Evolutionary conservation across 1,140 invertebrate genomes (phyloP), one percentile per base, ranked within the genome.

Genomic region (Brachionus sp.): DNA sequence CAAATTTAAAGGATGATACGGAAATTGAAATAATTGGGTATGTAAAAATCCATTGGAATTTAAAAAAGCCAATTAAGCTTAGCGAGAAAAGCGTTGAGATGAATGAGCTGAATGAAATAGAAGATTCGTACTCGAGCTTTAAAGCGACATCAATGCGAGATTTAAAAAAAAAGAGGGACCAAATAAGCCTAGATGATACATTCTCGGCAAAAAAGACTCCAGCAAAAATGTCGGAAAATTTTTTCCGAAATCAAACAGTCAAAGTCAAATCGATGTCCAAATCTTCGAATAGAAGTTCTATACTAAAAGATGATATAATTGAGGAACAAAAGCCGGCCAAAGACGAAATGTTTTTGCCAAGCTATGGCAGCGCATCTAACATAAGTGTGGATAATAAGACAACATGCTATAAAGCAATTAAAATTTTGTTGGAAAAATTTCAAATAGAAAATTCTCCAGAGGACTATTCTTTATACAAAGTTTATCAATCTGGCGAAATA

Each of bases 331-430:
- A 62, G 13, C 16, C 29, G 7, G 5, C 37, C 16, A 70, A 70
- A n/a, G 77, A 80, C 13, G 50, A 80, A 66, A 57, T 62, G 50
- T 80, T 80, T 25, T 62, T 80, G 19, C 77, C 77, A 62, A 80
- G 50, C 39, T 80, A 80, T 42, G 77, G 77, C 33, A 80, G 77
- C 35, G 33, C 39, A 16, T 80, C 77, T 1, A 80, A 37, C n/a
- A 62, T 80, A 25, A 33, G 77, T 37, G 50, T 80, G 0, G 77
- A 80, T 25, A 80, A 57, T n/a, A 80, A 35, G 10, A 66, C 62
- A 37, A 80, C 77, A 62, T 62, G 77, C 39, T 80, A 12, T 6
- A 57, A 80, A 44, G 77, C 77, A 10, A 80, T 80, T 35, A 57
- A 66, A 62, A 80, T 80, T 62, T 66, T 80, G 35, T 12, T 80